These are phyloP conservation scores for Ciconia nigra DNA, from an alignment of 2,797 vertebrate species.

Conservation along the genomic window DNA sequence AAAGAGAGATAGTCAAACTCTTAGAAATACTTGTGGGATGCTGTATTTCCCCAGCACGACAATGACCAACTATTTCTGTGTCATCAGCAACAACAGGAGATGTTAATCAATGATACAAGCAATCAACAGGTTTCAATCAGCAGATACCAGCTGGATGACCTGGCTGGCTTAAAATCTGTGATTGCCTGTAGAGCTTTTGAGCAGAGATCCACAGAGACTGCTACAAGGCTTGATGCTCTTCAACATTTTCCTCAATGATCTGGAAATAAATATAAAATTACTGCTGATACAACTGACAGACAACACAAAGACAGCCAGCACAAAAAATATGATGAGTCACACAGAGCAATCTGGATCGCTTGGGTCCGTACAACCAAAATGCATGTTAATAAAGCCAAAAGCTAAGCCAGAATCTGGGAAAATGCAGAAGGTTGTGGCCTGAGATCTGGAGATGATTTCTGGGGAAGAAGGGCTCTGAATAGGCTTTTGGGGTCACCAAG, in stretches of 20 bases:
- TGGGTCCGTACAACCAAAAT: not conserved
- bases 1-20: not conserved
- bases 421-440: not conserved
- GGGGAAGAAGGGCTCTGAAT: not conserved
- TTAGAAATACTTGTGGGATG: not conserved
- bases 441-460: not conserved
- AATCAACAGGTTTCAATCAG: not conserved
- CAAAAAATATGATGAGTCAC: not conserved
- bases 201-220: not conserved
- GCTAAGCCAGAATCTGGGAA: not conserved
- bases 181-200: not conserved
- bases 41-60: not conserved
- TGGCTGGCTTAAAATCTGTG: not conserved
- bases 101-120: not conserved
- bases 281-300: not conserved
- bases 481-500: not conserved
- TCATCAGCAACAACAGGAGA: not conserved
- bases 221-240: not conserved
- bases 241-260: not conserved
- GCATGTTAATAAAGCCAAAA: not conserved
- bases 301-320: not conserved
- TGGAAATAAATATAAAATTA: not conserved
- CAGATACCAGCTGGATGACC: not conserved
- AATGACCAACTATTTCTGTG: not conserved
- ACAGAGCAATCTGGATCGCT: not conserved